A percentile compares a stretch with the other conserved stretches of the same genome.
phyloP scores from a whole-genome alignment of 2,113 vertebrate genomes.

The Cinclus mexicanus region DNA sequence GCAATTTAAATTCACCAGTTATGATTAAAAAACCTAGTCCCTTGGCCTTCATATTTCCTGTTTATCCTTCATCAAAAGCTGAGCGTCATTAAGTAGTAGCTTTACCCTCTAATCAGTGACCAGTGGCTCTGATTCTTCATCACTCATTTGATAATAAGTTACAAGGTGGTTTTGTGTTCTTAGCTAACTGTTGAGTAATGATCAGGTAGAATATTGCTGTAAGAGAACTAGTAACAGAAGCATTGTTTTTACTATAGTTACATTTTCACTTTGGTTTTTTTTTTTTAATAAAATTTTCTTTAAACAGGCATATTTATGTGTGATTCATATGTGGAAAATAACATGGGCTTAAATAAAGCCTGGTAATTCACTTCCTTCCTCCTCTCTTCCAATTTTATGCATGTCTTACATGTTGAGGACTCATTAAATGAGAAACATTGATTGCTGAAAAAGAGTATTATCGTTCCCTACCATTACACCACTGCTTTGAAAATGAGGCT shows the following conservation, averaged over 20 bases:
- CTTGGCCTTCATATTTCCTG: neutral
- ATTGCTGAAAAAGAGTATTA: neutral
- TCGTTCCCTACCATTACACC: neutral
- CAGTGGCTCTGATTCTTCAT: neutral
- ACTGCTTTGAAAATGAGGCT: neutral
- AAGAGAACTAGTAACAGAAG: neutral
- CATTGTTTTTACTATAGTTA: neutral
- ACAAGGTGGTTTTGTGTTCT: neutral
- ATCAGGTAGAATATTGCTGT: neutral
- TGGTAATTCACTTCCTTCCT: neutral
- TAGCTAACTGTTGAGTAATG: neutral
- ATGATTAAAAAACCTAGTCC: neutral
- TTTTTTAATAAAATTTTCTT: conserved; percentile 1
- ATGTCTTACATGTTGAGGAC: neutral
- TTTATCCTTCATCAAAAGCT: neutral
- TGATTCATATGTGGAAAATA: conserved; percentile 25
- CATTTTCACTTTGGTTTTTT: neutral
- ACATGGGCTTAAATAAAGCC: neutral
- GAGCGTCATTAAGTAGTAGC: neutral
- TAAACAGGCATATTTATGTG: neutral
- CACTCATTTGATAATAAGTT: neutral
- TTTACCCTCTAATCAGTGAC: neutral
- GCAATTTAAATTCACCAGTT: neutral
- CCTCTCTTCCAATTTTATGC: neutral
- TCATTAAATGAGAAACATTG: neutral